Conservation (phyloP, 2,888 invertebrate species). For the Ophion ventricosus region DNA sequence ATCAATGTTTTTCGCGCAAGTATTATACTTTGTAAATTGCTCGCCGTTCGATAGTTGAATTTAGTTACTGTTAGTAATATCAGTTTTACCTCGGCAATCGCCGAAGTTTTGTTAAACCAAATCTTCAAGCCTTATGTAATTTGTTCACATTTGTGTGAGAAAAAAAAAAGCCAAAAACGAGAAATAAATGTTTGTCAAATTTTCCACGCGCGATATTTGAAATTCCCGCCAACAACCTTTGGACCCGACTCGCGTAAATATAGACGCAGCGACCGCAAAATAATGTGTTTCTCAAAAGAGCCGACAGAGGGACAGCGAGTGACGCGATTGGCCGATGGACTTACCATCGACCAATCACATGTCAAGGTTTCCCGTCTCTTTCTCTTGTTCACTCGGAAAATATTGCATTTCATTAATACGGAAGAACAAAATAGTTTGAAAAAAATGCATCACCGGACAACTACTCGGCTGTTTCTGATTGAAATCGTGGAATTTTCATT, state of each 20-base stretch:
- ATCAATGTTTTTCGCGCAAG: neutral
- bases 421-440: neutral
- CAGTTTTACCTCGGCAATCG: neutral
- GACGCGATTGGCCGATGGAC: slow-evolving; percentile 36
- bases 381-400: slow-evolving; percentile 1
- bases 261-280: neutral
- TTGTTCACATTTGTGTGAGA: slow-evolving; percentile 16
- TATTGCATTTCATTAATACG: neutral
- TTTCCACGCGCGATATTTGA: neutral
- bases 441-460: slow-evolving; percentile 4
- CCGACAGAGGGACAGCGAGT: neutral
- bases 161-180: slow-evolving; percentile 13
- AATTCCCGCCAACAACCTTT: slow-evolving; percentile 16
- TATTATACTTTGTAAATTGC: slow-evolving; percentile 17
- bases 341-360: slow-evolving; percentile 39
- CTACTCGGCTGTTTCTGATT: neutral
- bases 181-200: neutral
- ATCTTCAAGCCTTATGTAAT: slow-evolving; percentile 9
- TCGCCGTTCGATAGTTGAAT: neutral
- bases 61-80: neutral
- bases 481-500: neutral
- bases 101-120: neutral
- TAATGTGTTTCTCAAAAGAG: neutral
- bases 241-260: neutral
- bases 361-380: slow-evolving; percentile 14